Base-by-base conservation (phyloP, 2,888 invertebrate genomes). In the Endomychus coccineus region DNA sequence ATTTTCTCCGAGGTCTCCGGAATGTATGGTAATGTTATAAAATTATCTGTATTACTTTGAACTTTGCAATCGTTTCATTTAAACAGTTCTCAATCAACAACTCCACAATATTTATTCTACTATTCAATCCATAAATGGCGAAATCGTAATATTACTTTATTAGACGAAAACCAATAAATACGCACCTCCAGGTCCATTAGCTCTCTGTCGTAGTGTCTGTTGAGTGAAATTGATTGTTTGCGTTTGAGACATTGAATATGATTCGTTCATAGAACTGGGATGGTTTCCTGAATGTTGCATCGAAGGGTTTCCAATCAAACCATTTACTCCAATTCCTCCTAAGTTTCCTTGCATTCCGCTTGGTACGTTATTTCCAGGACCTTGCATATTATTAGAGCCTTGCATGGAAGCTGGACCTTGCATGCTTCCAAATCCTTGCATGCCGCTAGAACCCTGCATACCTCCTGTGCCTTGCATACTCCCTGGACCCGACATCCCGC, bases 171-270 rank as follows among this genome's bases (percentile, higher is more conserved):
- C n/a, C n/a, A n/a, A n/a, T n/a, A n/a, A 29, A 15, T 27, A 25
- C 42, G 46, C 50, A 59, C 58, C 56, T 42, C 48, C 51, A 40
- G 58, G 54, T 32, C 59, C 60, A 36, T 52, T 61, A 11, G 68
- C 67, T 39, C 80, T 68, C 52, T 76, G 71, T 36, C 78, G 70
- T 62, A 82, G 67, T 23, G 69, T 71, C 56, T 82, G 83, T 59
- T 85, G 85, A 15, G 81, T 80, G 64, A 87, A 87, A 69, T 84
- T 88, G 61, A 88, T 85, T 45, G 85, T 85, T 66, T 88, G 88
- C 51, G 83, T 79, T 69, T 87, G 88, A 22, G 85, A 82, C 61
- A 85, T 77, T 24, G 82, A 80, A 61, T 85, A 86, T 22, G 71
- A 67, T 45, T 80, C 78, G 4, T 49, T 45, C 36, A 53, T 48